Conservation (phyloP, 2,797 vertebrate genomes). For the Hemibagrus guttatus region DNA sequence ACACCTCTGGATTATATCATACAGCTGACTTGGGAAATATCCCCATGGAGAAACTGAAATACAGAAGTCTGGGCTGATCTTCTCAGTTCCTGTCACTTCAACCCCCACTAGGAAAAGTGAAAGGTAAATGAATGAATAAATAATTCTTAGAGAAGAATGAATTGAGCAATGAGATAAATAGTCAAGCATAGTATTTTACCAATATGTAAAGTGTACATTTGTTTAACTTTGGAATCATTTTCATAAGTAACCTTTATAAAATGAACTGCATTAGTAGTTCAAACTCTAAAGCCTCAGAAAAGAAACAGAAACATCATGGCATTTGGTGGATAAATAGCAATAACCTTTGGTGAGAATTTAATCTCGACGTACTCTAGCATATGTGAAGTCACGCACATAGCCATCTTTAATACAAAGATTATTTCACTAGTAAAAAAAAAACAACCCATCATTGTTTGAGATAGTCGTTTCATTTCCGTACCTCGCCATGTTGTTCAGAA, state of each 20-base stretch:
- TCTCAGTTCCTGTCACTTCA: not conserved
- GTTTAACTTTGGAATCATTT: not conserved
- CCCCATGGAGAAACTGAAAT: not conserved
- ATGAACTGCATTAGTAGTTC: not conserved
- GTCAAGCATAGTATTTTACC: not conserved
- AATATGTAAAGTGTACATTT: not conserved
- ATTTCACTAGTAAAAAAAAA: not conserved
- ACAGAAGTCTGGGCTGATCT: not conserved
- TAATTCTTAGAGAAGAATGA: not conserved
- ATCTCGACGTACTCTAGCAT: not conserved
- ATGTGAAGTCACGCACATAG: not conserved
- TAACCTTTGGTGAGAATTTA: not conserved
- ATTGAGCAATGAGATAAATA: not conserved
- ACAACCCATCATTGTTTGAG: not conserved
- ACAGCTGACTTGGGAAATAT: not conserved
- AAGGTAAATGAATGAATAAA: not conserved
- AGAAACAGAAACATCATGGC: not conserved
- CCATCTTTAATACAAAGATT: slow-evolving; percentile 2
- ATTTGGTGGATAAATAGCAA: not conserved
- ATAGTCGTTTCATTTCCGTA: slow-evolving; percentile 31
- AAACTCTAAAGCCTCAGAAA: not conserved
- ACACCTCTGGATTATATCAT: not conserved
- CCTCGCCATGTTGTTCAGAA: not conserved
- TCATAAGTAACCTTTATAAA: not conserved
- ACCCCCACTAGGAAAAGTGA: not conserved